Evolutionary conservation across 2,797 vertebrate genomes (phyloP), one percentile per base, ranked within the genome.

Genomic region (Peromyscus eremicus): DNA sequence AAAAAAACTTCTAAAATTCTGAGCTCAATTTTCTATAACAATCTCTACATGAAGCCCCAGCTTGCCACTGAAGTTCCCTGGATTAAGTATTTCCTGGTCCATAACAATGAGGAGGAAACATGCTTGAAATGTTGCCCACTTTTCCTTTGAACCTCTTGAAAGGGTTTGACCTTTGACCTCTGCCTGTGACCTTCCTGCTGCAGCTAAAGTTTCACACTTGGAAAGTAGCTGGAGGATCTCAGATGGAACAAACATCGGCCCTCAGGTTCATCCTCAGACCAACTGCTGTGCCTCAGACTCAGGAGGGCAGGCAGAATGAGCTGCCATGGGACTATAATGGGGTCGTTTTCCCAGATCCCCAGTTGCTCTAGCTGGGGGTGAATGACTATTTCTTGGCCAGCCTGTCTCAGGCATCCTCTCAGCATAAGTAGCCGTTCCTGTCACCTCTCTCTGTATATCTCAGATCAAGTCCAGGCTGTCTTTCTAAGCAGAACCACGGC

Each of bases 51-150:
- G 0, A 73, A 29, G 23, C 29, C 46, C 27, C 2, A 3, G 52
- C 32, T 82, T 29, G 49, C 27, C 29, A 13, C 57, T 4, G 23
- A 66, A 75, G 17, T 73, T 27, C 23, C 64, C 55, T 81, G 76
- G 70, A 89, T 84, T 27, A 57, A 71, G 46, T 81, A 92, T 88
- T 92, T 94, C 68, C 77, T 93, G 32, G 52, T 77, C n/a, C 73
- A 86, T 75, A 94, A 92, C 88, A 92, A 90, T 70, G 55, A 95
- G 89, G 75, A 92, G 52, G 82, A 82, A 95, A 94, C 40, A 52
- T 13, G 52, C 40, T 91, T 94, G 81, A 95, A 64, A 60, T 23
- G 76, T 73, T 87, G 80, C 83, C 60, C 75, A 52, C 52, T 57
- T 91, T 94, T 70, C 62, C 46, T 68, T 90, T 93, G 92, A 97